phyloP scores from a whole-genome alignment of 2,113 vertebrate genomes.

The Rutilus rutilus region DNA sequence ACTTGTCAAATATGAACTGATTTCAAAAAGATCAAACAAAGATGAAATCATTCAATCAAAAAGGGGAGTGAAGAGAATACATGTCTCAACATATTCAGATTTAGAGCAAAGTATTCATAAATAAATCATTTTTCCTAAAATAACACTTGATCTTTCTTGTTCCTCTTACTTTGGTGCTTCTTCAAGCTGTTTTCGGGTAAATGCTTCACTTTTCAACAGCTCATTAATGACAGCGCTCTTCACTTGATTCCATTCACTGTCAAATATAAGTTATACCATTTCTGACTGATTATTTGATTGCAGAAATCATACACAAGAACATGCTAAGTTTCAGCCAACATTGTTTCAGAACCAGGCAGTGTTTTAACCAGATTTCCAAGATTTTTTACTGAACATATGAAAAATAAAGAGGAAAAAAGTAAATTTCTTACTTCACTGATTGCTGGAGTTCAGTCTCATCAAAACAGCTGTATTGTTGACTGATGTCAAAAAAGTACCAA shows the following conservation, averaged over 20 bases:
- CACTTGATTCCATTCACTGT: neutral
- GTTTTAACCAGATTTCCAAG: neutral
- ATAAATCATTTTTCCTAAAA: neutral
- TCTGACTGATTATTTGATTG: neutral
- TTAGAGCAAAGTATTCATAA: neutral
- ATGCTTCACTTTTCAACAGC: slow-evolving; percentile 8
- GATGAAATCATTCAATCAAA: neutral
- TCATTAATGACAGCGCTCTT: neutral
- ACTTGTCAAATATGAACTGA: neutral
- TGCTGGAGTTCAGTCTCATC: neutral
- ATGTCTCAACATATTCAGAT: neutral
- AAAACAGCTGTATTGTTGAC: fast-evolving
- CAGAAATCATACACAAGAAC: neutral
- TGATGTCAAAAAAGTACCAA: fast-evolving
- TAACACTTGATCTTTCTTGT: neutral
- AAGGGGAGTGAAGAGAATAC: neutral
- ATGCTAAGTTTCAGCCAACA: neutral
- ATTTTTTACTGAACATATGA: neutral
- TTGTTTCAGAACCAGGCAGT: neutral
- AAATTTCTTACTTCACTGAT: neutral
- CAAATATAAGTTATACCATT: neutral
- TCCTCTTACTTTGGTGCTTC: slow-evolving; percentile 4
- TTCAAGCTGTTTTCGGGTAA: slow-evolving; percentile 13
- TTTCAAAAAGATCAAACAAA: neutral
- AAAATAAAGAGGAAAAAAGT: neutral